A percentile compares a stretch with the other conserved stretches of the same genome.
phyloP scores from a whole-genome alignment of 2,888 invertebrate species.

The Bugula neritina region DNA sequence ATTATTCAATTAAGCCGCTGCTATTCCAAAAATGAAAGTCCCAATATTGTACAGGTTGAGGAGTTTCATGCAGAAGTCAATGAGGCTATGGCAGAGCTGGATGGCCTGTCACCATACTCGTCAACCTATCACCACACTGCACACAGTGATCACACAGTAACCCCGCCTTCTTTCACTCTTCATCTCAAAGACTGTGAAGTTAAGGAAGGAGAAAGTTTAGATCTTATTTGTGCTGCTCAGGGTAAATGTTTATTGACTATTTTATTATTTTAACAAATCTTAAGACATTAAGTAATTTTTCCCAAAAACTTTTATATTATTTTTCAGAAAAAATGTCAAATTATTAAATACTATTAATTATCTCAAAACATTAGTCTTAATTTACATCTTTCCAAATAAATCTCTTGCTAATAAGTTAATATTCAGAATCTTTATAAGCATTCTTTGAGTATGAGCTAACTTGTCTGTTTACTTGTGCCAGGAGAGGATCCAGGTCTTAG shows the following conservation, averaged over 20 bases:
- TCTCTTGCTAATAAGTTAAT: no score
- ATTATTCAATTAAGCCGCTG: no score
- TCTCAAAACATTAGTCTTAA: no score
- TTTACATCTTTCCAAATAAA: no score
- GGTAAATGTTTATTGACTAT: constrained; percentile 5
- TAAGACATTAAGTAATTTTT: no score
- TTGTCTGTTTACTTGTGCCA: neutral
- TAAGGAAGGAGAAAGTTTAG: constrained; percentile 11
- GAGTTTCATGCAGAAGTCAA: neutral
- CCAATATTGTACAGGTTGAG: constrained; percentile 3
- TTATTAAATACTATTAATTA: no score
- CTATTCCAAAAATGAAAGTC: no score
- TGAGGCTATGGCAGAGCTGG: constrained; percentile 19
- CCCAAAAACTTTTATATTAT: no score
- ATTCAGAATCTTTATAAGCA: no score
- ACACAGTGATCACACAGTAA: neutral
- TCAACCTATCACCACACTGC: neutral
- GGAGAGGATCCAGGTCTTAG: constrained; percentile 13
- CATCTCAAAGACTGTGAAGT: constrained; percentile 18
- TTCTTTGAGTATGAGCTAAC: neutral
- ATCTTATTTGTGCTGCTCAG: neutral
- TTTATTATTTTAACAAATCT: no score
- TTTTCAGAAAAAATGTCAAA: no score
- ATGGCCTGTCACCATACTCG: neutral
- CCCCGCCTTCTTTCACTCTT: constrained; percentile 17